Percentiles rank a stretch among this genome's conserved stretches.
These are phyloP conservation scores for Plagodis pulveraria DNA, from an alignment of 2,888 invertebrate genomes.

Conservation along the genomic window DNA sequence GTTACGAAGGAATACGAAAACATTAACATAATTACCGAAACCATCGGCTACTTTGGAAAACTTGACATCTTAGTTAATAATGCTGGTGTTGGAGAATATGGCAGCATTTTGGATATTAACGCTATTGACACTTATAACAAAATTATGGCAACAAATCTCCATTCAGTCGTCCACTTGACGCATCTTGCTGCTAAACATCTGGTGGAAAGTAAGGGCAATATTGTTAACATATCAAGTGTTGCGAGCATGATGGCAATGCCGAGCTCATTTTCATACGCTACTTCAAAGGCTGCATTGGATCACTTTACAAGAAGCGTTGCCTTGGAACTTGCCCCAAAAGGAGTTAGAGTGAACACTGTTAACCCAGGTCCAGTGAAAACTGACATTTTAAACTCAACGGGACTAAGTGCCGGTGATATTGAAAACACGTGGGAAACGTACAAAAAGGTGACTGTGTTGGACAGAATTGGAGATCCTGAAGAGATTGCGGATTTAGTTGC, in stretches of 20 bases:
- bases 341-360: constrained; percentile 92
- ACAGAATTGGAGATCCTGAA: constrained; percentile 78
- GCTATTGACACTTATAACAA: constrained; percentile 42
- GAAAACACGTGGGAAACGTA: constrained; percentile 84
- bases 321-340: constrained; percentile 89
- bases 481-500: constrained; percentile 89
- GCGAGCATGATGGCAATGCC: constrained; percentile 21
- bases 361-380: constrained; percentile 92
- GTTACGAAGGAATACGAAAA: constrained; percentile 44
- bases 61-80: constrained; percentile 50
- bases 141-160: constrained; percentile 46
- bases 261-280: constrained; percentile 37
- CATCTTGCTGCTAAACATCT: constrained; percentile 44
- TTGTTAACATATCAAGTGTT: constrained; percentile 51
- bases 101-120: constrained; percentile 36
- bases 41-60: constrained; percentile 39
- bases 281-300: constrained; percentile 83
- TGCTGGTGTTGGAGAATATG: constrained; percentile 39
- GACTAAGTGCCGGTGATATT: constrained; percentile 51
- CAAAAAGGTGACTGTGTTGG: constrained; percentile 92
- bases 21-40: constrained; percentile 39
- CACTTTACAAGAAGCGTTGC: constrained; percentile 94
- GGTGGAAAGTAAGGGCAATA: constrained; percentile 48
- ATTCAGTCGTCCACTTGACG: constrained; percentile 42
- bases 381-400: constrained; percentile 36